Evolutionary conservation across 2,113 vertebrate genomes (phyloP).

Genomic region (Ondatra zibethicus): DNA sequence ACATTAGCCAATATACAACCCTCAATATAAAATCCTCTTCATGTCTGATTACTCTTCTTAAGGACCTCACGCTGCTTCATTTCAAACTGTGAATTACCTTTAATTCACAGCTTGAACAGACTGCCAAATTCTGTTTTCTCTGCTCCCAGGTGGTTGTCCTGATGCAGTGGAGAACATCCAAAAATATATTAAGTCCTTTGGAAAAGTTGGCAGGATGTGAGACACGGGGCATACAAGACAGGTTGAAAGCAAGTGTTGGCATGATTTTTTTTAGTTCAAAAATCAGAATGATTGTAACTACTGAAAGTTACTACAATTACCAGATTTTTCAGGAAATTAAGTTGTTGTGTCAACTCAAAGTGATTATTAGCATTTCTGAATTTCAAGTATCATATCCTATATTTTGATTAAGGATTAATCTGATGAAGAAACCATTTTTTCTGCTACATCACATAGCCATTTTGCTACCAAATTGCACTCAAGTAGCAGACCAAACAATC

Average conservation of each 20-base stretch:
- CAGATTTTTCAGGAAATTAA: not conserved
- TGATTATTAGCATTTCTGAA: constrained; percentile 21
- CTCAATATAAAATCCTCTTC: constrained; percentile 85
- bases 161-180: constrained; percentile 83
- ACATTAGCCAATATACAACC: constrained; percentile 83
- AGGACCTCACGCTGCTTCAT: constrained; percentile 85
- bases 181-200: constrained; percentile 82
- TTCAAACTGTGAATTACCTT: constrained; percentile 88
- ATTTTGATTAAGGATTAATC: constrained; percentile 61
- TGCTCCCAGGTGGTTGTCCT: constrained; percentile 85
- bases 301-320: not conserved
- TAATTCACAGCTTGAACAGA: constrained; percentile 85
- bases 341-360: constrained; percentile 9
- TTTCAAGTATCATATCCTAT: not conserved
- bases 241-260: constrained; percentile 62
- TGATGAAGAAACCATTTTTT: constrained; percentile 62
- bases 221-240: constrained; percentile 69
- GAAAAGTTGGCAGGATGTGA: constrained; percentile 74
- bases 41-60: constrained; percentile 86
- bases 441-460: not conserved
- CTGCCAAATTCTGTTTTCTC: constrained; percentile 86
- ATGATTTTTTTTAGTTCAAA: constrained; percentile 50
- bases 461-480: constrained; percentile 44
- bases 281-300: constrained; percentile 34
- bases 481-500: constrained; percentile 28